phyloP scores from a whole-genome alignment of 2,113 vertebrate genomes.

The Pyxicephalus adspersus region DNA sequence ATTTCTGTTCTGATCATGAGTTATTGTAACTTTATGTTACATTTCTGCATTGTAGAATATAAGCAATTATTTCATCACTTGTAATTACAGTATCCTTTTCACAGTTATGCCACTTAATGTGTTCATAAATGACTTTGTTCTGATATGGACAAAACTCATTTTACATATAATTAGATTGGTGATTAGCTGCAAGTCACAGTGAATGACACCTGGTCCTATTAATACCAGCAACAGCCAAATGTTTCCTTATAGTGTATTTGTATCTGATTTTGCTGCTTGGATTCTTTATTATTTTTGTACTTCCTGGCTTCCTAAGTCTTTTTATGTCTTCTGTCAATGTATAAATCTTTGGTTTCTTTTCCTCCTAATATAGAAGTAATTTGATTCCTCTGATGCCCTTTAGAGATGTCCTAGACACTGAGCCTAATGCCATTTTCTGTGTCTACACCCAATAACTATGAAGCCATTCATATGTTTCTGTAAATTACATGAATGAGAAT shows the following conservation, averaged over 20 bases:
- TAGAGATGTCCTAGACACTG: conserved; percentile 45
- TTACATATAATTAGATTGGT: conserved; percentile 18
- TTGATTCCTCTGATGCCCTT: conserved; percentile 42
- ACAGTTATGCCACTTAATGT: conserved; percentile 25
- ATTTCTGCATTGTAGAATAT: not conserved
- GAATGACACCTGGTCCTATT: not conserved
- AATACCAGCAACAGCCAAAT: not conserved
- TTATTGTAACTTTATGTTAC: not conserved
- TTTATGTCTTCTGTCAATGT: conserved; percentile 4
- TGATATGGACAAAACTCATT: conserved; percentile 4
- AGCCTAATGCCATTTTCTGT: conserved; percentile 15
- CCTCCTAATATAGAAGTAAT: conserved; percentile 31
- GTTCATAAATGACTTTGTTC: not conserved
- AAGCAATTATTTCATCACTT: conserved; percentile 4
- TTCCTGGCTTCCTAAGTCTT: not conserved
- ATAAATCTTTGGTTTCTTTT: conserved; percentile 6
- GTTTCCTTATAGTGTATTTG: not conserved
- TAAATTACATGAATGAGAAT: conserved; percentile 49
- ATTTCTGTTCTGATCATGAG: too few species aligned
- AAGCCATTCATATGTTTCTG: conserved; percentile 46
- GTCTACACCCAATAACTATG: conserved; percentile 37
- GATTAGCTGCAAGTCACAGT: conserved; percentile 20
- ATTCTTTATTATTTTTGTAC: not conserved
- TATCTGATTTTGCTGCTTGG: too few species aligned
- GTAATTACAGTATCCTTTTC: conserved; percentile 21